phyloP scores from a whole-genome alignment of 2,797 vertebrate species.

The Champsocephalus esox region DNA sequence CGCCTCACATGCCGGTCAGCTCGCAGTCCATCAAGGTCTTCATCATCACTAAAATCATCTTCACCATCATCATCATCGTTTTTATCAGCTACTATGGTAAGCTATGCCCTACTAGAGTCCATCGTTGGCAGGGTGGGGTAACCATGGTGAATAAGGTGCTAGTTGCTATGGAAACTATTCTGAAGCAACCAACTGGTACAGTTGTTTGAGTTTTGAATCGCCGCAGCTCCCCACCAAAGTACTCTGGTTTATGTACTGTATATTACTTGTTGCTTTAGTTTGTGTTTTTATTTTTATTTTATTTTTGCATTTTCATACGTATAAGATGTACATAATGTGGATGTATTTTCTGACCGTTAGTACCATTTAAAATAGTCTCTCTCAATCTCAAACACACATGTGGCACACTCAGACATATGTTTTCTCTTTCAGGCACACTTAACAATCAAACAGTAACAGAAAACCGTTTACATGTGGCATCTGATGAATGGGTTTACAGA shows the following conservation, averaged over 20 bases:
- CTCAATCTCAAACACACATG: conserved; percentile 20
- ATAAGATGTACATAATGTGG: conserved; percentile 65
- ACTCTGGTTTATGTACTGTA: conserved; percentile 71
- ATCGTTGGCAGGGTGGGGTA: conserved; percentile 67
- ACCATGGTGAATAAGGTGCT: conserved; percentile 83
- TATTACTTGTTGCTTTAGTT: conserved; percentile 73
- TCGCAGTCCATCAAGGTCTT: conserved; percentile 47
- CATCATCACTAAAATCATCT: conserved; percentile 34
- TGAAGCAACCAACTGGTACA: conserved; percentile 67
- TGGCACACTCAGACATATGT: conserved; percentile 18
- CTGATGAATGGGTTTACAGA: conserved; percentile 50
- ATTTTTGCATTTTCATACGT: conserved; percentile 62
- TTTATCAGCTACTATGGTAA: conserved; percentile 68
- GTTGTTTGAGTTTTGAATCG: conserved; percentile 57
- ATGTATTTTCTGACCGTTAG: conserved; percentile 65
- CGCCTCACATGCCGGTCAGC: conserved; percentile 48
- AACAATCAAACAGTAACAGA: conserved; percentile 50
- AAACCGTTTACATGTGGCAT: conserved; percentile 53
- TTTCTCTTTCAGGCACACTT: conserved; percentile 17
- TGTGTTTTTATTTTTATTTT: conserved; percentile 55
- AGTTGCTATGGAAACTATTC: conserved; percentile 80
- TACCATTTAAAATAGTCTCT: conserved; percentile 63
- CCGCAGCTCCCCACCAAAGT: conserved; percentile 69
- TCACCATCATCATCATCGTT: conserved; percentile 59
- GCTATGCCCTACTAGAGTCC: conserved; percentile 67